Conservation (phyloP, 2,888 invertebrate genomes). For the Philopedon plagiatum region DNA sequence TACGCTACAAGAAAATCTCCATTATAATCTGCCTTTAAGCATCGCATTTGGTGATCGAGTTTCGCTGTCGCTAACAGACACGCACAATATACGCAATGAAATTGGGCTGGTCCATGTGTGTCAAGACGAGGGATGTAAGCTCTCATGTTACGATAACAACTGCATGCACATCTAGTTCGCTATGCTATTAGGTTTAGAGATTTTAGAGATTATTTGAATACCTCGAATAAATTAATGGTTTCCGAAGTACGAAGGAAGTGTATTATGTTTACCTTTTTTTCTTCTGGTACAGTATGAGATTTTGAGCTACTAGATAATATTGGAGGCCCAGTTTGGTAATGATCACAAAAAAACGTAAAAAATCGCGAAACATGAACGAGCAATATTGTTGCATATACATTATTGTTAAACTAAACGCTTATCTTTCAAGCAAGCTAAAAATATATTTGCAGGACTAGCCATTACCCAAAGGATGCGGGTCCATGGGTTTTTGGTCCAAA, state of each 20-base stretch:
- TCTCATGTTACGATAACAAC: constrained; percentile 46
- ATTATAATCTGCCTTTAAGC: constrained; percentile 1
- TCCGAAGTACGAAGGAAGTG: not conserved
- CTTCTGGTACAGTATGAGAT: not conserved
- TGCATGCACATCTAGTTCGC: constrained; percentile 29
- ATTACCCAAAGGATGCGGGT: no score
- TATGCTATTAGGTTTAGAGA: constrained; percentile 38
- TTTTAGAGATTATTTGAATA: constrained; percentile 42
- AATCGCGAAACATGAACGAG: no score
- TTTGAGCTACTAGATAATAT: no score
- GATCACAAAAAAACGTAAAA: no score
- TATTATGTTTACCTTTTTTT: not conserved
- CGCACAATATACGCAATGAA: constrained; percentile 17
- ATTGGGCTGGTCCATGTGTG: constrained; percentile 42
- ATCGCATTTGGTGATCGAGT: constrained; percentile 3
- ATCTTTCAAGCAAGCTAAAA: no score
- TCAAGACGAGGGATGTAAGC: constrained; percentile 41
- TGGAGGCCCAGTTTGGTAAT: no score
- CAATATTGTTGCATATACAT: no score
- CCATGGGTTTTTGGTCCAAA: no score
- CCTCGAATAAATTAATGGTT: constrained; percentile 37
- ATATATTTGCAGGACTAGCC: no score
- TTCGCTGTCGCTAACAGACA: constrained; percentile 16
- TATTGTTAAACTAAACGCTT: no score
- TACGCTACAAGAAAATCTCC: not conserved